Evolutionary conservation across 2,113 vertebrate species (phyloP), one percentile per base, ranked within the genome.

Genomic region (Meles meles): DNA sequence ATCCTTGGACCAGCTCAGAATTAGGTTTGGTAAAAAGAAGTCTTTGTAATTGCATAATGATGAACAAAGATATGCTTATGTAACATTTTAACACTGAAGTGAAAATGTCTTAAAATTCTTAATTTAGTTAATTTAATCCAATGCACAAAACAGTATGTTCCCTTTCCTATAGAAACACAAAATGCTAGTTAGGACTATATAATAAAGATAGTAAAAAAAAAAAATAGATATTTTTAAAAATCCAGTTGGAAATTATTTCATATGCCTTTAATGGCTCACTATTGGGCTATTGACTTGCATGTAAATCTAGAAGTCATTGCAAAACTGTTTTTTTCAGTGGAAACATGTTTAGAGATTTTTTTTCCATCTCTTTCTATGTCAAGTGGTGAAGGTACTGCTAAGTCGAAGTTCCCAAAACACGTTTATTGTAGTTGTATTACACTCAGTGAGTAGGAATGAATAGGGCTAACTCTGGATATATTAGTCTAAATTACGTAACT

Each of bases 51-150:
- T 49, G 3, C 7, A 42, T 81, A 44, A 83, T 74, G 39, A 71
- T 20, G 80, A 69, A 29, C 76, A 57, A 88, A 88, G 13, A 71
- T n/a, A 39, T 76, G 39, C 81, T 97, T 93, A 84, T 63, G 37
- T 82, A 83, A 44, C 21, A 88, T 81, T 97, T 90, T 55, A 95
- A 55, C 27, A 61, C 10, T 86, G 0, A 77, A 89, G 42, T 82
- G 65, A 71, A 9, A 82, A 77, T 52, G 13, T 25, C 72, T 31
- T 67, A 59, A 92, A 96, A 55, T 69, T 90, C 9, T 21, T 65
- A 42, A 80, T 80, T 84, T 79, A 76, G 85, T 93, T 83, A 85
- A 86, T 80, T 80, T 90, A 92, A 65, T 93, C 29, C 7, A 84
- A 17, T 84, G 6, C 31, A 31, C 42, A 85, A 63, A 74, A 25